Percentiles rank a stretch among this genome's conserved stretches.
Evolutionary conservation across 1,140 invertebrate genomes (phyloP).

Genomic region (Aphelenchoides besseyi): DNA sequence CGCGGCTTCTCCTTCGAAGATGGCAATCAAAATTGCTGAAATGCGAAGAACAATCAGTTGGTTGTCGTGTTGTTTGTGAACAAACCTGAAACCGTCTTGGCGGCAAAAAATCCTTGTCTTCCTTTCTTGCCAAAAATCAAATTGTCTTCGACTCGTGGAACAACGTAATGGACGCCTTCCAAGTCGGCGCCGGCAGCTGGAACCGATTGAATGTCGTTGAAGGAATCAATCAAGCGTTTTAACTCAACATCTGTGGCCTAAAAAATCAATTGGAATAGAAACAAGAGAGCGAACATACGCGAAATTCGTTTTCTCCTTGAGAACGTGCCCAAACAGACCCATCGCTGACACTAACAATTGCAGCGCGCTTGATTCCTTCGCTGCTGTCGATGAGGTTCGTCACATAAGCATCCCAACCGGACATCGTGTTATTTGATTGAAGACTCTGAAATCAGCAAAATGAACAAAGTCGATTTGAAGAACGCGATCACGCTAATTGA

Average conservation of each 20-base stretch:
- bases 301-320: slow-evolving; percentile 44
- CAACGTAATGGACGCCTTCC: slow-evolving; percentile 60
- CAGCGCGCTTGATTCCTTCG: slow-evolving; percentile 49
- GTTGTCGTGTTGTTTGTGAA: slow-evolving; percentile 13
- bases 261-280: slow-evolving; percentile 32
- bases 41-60: slow-evolving; percentile 17
- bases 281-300: slow-evolving; percentile 23
- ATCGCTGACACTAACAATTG: slow-evolving; percentile 57
- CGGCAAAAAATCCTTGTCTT: slow-evolving; percentile 51
- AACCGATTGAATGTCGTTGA: slow-evolving; percentile 50
- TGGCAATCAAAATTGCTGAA: slow-evolving; percentile 57
- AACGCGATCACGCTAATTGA: no score
- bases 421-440: slow-evolving; percentile 43
- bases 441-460: slow-evolving; percentile 6
- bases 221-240: slow-evolving; percentile 45
- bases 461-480: no score
- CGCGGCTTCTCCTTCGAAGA: slow-evolving; percentile 56
- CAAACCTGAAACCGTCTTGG: neutral
- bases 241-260: slow-evolving; percentile 60
- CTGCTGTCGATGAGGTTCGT: slow-evolving; percentile 38
- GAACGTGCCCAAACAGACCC: slow-evolving; percentile 59
- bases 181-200: slow-evolving; percentile 54
- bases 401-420: slow-evolving; percentile 60
- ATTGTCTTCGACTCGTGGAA: slow-evolving; percentile 59
- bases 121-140: slow-evolving; percentile 62